These are phyloP conservation scores for Macrosteles quadrilineatus DNA, from an alignment of 1,140 invertebrate genomes.

Conservation along the genomic window DNA sequence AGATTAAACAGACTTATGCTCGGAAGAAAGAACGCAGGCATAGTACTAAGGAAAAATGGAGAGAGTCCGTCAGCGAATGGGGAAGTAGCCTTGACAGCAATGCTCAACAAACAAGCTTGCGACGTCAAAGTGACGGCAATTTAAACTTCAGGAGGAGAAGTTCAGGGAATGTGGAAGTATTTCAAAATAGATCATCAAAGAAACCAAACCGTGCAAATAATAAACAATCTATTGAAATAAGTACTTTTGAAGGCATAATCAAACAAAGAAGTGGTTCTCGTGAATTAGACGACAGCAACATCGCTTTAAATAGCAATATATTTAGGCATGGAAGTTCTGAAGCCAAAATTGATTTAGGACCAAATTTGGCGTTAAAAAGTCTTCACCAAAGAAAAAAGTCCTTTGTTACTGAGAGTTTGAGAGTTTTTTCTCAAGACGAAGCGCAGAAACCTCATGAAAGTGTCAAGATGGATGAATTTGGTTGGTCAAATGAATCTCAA, in stretches of 20 bases:
- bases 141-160: slow-evolving; percentile 69
- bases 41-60: not conserved
- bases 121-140: slow-evolving; percentile 63
- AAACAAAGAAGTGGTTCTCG: not conserved
- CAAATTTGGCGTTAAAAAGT: too few species aligned
- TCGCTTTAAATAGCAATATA: not conserved
- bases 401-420: too few species aligned
- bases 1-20: slow-evolving; percentile 3
- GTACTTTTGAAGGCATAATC: not conserved
- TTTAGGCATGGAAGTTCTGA: not conserved
- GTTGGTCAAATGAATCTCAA: too few species aligned
- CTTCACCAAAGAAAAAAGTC: too few species aligned
- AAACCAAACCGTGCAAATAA: not conserved
- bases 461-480: too few species aligned
- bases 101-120: slow-evolving; percentile 58
- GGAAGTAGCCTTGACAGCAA: slow-evolving; percentile 45
- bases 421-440: too few species aligned
- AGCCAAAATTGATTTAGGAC: not conserved
- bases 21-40: slow-evolving; percentile 16
- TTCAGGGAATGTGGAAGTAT: not conserved
- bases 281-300: not conserved
- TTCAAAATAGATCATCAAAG: not conserved
- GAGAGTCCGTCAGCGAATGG: not conserved
- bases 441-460: too few species aligned
- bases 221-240: not conserved